Base-by-base conservation (phyloP, 2,888 invertebrate genomes). In the Lapara coniferarum region DNA sequence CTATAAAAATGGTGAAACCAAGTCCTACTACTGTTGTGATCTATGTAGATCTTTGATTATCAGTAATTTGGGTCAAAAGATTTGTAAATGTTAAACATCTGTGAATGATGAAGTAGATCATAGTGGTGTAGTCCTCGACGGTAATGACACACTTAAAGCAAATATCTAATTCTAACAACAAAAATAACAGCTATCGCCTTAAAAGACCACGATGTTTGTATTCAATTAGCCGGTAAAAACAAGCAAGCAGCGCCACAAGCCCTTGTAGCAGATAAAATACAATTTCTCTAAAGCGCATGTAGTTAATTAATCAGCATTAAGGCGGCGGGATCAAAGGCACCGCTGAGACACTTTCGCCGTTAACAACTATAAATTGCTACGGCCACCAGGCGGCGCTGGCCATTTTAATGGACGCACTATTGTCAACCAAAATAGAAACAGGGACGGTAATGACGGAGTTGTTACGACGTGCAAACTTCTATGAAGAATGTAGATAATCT, bases 341-440 rank as follows among this genome's bases (percentile, higher is more conserved):
- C 85, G 87, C 79, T 75, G 78, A 79, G 84, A 84, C 86, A 88
- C 89, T 88, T 89, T 88, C 86, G 85, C 87, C 78, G 79, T 79
- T 82, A 80, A 78, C 77, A 74, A 68, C 79, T 74, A 84, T 86
- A 85, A 85, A 85, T 86, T 81, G 83, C 81, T 80, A 85, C 86
- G 85, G 87, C 85, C 83, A 85, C 86, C 75, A 77, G 71, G 63
- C 63, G 63, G 46, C 16, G 46, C 12, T 19, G 63, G 16, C 46
- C 16, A 44, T 59, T 49, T 49, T 49, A 63, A 63, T 63, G 49
- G 63, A 49, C 16, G 19, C 13, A n/a, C 44, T 10, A 63, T 63
- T 63, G 63, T 63, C 49, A 63, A 63, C 63, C 63, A 13, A 63
- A 63, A 63, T 63, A 63, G 63, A 63, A 63, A 46, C 19, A 63